A percentile compares a stretch with the other conserved stretches of the same genome.
Conservation (phyloP, 2,888 invertebrate genomes). For the Dicyrtoma fusca region DNA sequence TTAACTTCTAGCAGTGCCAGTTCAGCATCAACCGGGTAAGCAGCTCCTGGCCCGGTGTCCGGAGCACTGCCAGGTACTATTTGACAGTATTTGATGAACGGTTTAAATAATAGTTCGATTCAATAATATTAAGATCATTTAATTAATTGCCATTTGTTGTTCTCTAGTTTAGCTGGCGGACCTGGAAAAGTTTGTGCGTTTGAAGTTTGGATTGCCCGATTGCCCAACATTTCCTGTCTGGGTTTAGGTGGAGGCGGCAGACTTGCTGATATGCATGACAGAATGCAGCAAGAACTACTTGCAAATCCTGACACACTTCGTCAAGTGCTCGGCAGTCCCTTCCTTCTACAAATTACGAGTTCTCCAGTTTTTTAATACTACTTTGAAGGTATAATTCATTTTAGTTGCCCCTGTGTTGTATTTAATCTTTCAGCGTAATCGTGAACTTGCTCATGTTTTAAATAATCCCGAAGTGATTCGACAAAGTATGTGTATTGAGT, state of each 20-base stretch:
- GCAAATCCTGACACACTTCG: slow-evolving; percentile 86
- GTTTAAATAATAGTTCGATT: neutral
- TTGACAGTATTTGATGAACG: too few species aligned
- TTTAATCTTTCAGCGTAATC: slow-evolving; percentile 73
- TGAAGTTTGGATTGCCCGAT: too few species aligned
- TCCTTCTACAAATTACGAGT: slow-evolving; percentile 93
- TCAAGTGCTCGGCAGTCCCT: slow-evolving; percentile 90
- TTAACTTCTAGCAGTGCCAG: neutral
- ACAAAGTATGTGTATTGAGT: slow-evolving; percentile 94
- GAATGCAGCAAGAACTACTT: slow-evolving; percentile 87
- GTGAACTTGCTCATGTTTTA: slow-evolving; percentile 96
- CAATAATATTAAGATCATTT: too few species aligned
- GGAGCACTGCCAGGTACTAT: slow-evolving; percentile 5
- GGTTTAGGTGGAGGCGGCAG: slow-evolving; percentile 75
- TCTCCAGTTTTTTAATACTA: slow-evolving; percentile 80
- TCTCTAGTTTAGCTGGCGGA: slow-evolving; percentile 28
- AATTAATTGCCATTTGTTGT: too few species aligned
- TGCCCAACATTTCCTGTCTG: slow-evolving; percentile 63
- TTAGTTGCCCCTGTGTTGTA: neutral
- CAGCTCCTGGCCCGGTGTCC: slow-evolving; percentile 62
- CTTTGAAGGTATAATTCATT: too few species aligned
- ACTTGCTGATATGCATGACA: slow-evolving; percentile 76
- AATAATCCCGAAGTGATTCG: slow-evolving; percentile 94
- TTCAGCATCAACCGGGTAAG: neutral
- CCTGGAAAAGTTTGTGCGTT: slow-evolving; percentile 62